Conservation (phyloP, 2,797 vertebrate species). For the Heliangelus exortis region DNA sequence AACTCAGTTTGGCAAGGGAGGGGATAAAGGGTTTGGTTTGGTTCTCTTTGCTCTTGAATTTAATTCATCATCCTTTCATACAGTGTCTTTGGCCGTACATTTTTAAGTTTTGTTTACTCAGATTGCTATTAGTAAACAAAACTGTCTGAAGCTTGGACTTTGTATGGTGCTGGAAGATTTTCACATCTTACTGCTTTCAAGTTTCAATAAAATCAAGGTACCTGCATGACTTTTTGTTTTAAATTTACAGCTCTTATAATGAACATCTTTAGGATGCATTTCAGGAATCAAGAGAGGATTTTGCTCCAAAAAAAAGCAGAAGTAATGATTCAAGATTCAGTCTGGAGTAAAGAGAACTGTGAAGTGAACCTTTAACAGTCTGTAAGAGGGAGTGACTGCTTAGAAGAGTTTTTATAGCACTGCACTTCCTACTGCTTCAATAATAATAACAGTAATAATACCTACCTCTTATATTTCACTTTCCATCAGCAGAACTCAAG, state of each 20-base stretch:
- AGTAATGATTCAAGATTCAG: slow-evolving; percentile 30
- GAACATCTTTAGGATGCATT: not conserved
- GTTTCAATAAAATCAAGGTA: slow-evolving; percentile 9
- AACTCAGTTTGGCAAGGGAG: not conserved
- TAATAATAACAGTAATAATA: slow-evolving; percentile 6
- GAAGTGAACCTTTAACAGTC: slow-evolving; percentile 47
- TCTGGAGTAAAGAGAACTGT: slow-evolving; percentile 39
- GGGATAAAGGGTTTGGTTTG: not conserved
- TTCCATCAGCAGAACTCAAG: slow-evolving; percentile 30
- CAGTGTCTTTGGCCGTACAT: not conserved
- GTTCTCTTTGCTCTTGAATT: not conserved
- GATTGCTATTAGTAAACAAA: slow-evolving; percentile 43
- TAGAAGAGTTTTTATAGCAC: slow-evolving; percentile 31
- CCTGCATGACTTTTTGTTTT: not conserved
- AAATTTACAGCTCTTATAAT: not conserved
- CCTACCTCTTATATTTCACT: not conserved
- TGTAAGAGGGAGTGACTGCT: slow-evolving; percentile 18
- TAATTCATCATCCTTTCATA: not conserved
- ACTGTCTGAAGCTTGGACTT: not conserved
- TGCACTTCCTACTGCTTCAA: slow-evolving; percentile 34
- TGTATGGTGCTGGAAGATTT: not conserved
- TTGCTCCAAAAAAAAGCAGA: slow-evolving; percentile 25
- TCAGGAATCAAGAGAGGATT: slow-evolving; percentile 18
- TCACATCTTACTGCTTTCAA: not conserved
- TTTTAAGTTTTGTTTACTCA: slow-evolving; percentile 15